Percentiles rank a stretch among this genome's conserved stretches.
Evolutionary conservation across 1,140 invertebrate species (phyloP).

Genomic region (Augochlora pura): DNA sequence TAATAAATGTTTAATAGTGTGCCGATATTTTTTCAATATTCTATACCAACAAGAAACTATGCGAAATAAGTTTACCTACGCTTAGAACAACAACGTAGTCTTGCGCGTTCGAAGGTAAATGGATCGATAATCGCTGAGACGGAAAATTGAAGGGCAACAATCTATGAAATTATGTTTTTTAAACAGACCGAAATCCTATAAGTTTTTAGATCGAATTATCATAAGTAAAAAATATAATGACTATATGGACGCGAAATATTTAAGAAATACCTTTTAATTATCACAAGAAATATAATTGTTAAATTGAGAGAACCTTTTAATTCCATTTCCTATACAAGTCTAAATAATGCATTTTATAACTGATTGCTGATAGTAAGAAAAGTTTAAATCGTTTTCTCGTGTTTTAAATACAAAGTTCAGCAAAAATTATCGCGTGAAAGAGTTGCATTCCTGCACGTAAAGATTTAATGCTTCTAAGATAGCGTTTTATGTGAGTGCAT

Average conservation of each 20-base stretch:
- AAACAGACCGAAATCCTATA: background rate
- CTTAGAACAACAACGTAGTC: background rate
- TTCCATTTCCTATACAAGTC: too few relatives aligned
- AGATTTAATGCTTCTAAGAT: background rate
- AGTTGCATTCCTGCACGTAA: background rate
- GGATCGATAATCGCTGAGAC: slow-evolving; percentile 18
- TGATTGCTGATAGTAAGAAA: too few relatives aligned
- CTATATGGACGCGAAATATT: too few relatives aligned
- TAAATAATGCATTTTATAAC: too few relatives aligned
- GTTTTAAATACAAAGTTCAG: too few relatives aligned
- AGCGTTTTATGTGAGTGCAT: background rate
- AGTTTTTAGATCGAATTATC: background rate
- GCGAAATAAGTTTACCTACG: background rate
- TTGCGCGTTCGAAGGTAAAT: background rate
- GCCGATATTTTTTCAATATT: background rate
- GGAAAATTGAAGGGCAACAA: slow-evolving; percentile 8
- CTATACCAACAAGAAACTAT: background rate
- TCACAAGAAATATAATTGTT: too few relatives aligned
- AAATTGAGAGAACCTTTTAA: too few relatives aligned
- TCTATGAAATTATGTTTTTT: background rate
- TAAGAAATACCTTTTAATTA: too few relatives aligned
- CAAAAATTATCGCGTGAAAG: background rate
- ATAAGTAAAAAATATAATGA: too few relatives aligned
- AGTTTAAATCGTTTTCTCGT: too few relatives aligned
- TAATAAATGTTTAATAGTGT: too few relatives aligned